phyloP scores from a whole-genome alignment of 2,797 vertebrate genomes.

The Leptodactylus fallax region DNA sequence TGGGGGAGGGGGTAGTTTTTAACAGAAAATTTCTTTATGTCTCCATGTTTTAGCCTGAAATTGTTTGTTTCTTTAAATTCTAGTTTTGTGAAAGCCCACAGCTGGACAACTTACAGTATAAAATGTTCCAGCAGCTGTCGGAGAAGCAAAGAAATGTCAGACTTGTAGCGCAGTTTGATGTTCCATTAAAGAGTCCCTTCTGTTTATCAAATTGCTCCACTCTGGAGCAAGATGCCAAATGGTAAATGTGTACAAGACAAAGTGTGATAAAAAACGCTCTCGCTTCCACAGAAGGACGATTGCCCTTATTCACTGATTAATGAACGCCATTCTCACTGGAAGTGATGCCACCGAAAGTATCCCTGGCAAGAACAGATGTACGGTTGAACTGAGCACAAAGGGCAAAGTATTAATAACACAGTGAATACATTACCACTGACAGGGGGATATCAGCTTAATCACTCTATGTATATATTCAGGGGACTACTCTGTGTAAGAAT shows the following conservation, averaged over 20 bases:
- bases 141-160: not conserved
- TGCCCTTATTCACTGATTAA: slow-evolving; percentile 25
- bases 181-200: slow-evolving; percentile 19
- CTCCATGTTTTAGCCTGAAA: not conserved
- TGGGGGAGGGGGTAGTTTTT: too few species aligned
- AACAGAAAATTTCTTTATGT: too few species aligned
- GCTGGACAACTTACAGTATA: not conserved
- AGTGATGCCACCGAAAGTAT: slow-evolving; percentile 20
- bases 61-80: not conserved
- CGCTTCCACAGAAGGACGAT: not conserved
- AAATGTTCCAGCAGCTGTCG: slow-evolving; percentile 13
- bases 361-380: slow-evolving; percentile 24
- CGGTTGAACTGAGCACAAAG: slow-evolving; percentile 15
- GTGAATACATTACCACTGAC: slow-evolving; percentile 1
- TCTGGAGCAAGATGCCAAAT: not conserved
- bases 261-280: not conserved
- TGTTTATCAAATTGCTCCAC: slow-evolving; percentile 13
- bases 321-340: slow-evolving; percentile 5
- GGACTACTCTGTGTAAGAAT: not conserved
- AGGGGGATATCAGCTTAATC: not conserved
- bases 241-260: not conserved
- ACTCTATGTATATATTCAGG: not conserved
- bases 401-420: slow-evolving; percentile 24
- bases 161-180: not conserved
- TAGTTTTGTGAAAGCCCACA: not conserved